Percentiles rank a stretch among this genome's conserved stretches.
phyloP scores from a whole-genome alignment of 2,888 invertebrate species.

The Tridacna crocea region DNA sequence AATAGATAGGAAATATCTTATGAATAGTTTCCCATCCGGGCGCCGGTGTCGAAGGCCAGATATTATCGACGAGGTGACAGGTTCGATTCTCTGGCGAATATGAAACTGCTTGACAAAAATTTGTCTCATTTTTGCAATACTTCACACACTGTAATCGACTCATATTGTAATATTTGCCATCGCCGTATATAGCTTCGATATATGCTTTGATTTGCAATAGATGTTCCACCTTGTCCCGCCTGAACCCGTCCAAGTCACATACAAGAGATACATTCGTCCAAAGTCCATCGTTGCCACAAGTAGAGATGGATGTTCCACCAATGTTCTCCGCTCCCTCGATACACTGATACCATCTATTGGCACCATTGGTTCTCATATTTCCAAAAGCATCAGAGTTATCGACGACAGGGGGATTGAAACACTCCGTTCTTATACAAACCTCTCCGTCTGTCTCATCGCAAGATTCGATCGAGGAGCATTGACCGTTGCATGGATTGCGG shows the following conservation, averaged over 20 bases:
- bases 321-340: background rate
- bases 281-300: background rate
- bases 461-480: background rate
- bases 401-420: background rate
- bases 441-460: background rate
- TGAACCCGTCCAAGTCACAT: constrained; percentile 8
- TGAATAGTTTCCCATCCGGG: constrained; percentile 10
- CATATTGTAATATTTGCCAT: background rate
- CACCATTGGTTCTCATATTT: background rate
- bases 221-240: background rate
- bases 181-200: background rate
- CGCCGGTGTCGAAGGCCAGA: background rate
- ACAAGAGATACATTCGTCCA: constrained; percentile 3
- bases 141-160: background rate
- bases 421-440: background rate
- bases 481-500: background rate
- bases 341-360: background rate
- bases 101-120: background rate
- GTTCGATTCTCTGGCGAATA: background rate
- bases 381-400: background rate
- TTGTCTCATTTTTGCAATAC: constrained; percentile 4
- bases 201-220: background rate
- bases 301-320: background rate
- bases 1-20: background rate
- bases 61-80: background rate